A percentile compares a stretch with the other conserved stretches of the same genome.
phyloP scores from a whole-genome alignment of 2,888 invertebrate genomes.

The Rotaria macrura region DNA sequence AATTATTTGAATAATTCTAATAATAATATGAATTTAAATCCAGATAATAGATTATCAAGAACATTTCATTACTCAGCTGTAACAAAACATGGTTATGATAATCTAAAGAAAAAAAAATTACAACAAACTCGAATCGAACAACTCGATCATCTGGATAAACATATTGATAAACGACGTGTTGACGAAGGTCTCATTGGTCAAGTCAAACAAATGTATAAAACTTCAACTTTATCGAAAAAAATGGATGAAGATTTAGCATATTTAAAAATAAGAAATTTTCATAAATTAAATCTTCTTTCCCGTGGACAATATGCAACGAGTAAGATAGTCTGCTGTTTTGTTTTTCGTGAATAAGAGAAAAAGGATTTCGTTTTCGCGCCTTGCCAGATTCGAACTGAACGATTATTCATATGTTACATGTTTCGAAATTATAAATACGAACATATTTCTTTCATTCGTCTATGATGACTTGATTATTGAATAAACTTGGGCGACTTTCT shows the following conservation, averaged over 20 bases:
- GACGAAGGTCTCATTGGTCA: not conserved
- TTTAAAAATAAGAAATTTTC: slow-evolving; percentile 5
- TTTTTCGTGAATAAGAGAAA: too few species aligned
- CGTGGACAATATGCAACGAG: slow-evolving; percentile 14
- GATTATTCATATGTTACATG: too few species aligned
- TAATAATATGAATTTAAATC: not conserved
- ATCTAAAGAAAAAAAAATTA: not conserved
- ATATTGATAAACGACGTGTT: not conserved
- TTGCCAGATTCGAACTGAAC: too few species aligned
- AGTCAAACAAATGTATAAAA: not conserved
- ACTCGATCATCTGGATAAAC: not conserved
- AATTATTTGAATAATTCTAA: not conserved
- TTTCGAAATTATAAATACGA: too few species aligned
- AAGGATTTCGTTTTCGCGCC: too few species aligned
- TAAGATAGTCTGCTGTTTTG: not conserved
- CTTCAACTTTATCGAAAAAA: not conserved
- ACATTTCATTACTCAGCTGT: not conserved
- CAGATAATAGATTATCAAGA: not conserved
- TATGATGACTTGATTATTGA: too few species aligned
- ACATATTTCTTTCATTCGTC: too few species aligned
- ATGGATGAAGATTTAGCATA: not conserved
- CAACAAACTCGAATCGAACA: not conserved
- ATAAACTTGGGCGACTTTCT: not conserved
- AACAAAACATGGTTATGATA: not conserved
- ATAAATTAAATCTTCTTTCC: not conserved